phyloP scores from a whole-genome alignment of 2,797 vertebrate genomes.

The Rhincodon typus region DNA sequence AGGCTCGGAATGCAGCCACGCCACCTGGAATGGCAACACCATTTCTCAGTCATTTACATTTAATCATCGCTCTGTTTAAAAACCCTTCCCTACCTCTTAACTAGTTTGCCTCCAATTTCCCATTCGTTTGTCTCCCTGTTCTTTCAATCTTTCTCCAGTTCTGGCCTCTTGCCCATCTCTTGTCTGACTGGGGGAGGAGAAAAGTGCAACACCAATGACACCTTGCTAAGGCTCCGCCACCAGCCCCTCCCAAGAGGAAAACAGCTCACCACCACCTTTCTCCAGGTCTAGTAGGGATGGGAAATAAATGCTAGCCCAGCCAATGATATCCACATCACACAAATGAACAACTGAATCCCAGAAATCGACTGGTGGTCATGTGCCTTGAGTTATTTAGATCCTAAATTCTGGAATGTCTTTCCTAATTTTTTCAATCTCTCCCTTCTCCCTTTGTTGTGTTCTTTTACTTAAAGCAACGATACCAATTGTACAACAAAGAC shows the following conservation, averaged over 20 bases:
- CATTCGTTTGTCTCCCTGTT: neutral
- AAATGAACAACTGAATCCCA: too few species aligned
- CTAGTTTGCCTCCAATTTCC: neutral
- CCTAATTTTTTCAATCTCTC: neutral
- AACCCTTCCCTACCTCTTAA: neutral
- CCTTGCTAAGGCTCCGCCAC: too few species aligned
- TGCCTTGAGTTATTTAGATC: neutral
- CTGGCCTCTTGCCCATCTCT: neutral
- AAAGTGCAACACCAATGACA: too few species aligned
- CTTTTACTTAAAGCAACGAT: too few species aligned
- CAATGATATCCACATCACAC: too few species aligned
- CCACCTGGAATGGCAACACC: conserved; percentile 51
- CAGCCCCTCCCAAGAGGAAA: too few species aligned
- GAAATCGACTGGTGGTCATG: too few species aligned
- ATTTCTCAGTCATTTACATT: neutral
- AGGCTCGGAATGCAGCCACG: conserved; percentile 61
- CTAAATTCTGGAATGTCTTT: neutral
- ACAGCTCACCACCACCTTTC: too few species aligned
- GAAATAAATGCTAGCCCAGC: too few species aligned
- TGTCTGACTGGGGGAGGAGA: too few species aligned
- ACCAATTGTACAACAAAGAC: too few species aligned
- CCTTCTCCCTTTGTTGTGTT: neutral
- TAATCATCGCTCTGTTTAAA: neutral
- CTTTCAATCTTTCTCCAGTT: neutral
- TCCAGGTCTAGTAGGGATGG: too few species aligned